Conservation (phyloP, 2,113 vertebrate species). For the Vidua macroura region DNA sequence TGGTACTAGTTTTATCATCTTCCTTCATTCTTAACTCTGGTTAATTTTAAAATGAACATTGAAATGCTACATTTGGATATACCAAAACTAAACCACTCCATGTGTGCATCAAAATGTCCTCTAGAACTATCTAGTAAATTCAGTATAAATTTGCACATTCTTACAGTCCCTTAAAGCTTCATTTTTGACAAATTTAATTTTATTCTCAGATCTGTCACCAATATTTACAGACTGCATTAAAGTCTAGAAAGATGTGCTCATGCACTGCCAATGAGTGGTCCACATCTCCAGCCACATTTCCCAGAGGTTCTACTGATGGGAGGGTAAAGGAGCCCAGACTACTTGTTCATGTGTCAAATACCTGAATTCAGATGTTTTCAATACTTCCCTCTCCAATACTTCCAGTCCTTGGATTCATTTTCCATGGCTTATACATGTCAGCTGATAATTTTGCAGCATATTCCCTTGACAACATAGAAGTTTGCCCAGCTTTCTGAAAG, state of each 20-base stretch:
- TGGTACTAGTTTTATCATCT: not conserved
- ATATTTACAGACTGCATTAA: not conserved
- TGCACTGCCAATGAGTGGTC: not conserved
- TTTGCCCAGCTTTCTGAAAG: not conserved
- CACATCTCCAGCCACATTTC: not conserved
- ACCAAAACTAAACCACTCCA: not conserved
- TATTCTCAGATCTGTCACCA: not conserved
- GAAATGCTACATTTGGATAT: not conserved
- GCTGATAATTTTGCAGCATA: not conserved
- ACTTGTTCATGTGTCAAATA: not conserved
- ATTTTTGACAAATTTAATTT: not conserved
- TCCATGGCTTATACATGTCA: not conserved
- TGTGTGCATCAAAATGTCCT: not conserved
- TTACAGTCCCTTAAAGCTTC: not conserved
- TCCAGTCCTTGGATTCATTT: accelerated
- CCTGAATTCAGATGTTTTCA: not conserved
- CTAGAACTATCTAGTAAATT: not conserved
- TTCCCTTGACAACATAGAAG: not conserved
- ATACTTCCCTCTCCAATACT: not conserved
- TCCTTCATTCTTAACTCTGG: not conserved
- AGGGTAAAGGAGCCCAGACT: not conserved
- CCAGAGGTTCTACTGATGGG: not conserved
- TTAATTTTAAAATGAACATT: not conserved
- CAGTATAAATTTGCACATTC: not conserved
- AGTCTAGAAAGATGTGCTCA: not conserved